phyloP scores from a whole-genome alignment of 1,140 invertebrate species.

The Trachelipus rathkii region DNA sequence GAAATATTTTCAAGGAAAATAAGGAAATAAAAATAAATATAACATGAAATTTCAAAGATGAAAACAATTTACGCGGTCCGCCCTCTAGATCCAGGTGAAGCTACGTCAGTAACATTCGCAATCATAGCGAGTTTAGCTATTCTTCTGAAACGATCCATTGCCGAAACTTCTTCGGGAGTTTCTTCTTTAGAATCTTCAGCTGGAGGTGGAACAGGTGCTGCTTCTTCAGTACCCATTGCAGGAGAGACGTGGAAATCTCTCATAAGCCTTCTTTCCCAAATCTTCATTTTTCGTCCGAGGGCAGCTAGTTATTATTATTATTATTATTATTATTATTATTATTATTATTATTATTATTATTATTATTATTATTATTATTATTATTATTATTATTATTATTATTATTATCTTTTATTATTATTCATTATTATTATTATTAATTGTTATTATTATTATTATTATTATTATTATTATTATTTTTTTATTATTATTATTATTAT shows the following conservation, averaged over 20 bases:
- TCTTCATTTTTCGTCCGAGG: slow-evolving; percentile 67
- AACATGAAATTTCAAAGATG: not conserved
- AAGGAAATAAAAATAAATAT: too few relatives aligned
- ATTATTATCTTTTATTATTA: too few relatives aligned
- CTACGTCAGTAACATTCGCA: slow-evolving; percentile 64
- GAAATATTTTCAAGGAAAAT: too few relatives aligned
- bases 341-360: too few relatives aligned
- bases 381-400: too few relatives aligned
- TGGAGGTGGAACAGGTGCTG: slow-evolving; percentile 48
- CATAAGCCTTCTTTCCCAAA: slow-evolving; percentile 77
- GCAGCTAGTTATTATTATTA: slow-evolving; percentile 28
- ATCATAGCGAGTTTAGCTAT: slow-evolving; percentile 66
- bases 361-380: too few relatives aligned
- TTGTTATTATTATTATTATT: too few relatives aligned
- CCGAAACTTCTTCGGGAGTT: slow-evolving; percentile 57
- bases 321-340: too few relatives aligned
- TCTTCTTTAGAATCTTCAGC: not conserved
- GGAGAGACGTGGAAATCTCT: slow-evolving; percentile 79
- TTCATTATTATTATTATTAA: too few relatives aligned
- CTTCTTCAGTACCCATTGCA: slow-evolving; percentile 58
- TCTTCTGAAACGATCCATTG: slow-evolving; percentile 63
- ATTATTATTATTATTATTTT: too few relatives aligned
- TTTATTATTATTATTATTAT: too few relatives aligned
- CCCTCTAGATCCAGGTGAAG: slow-evolving; percentile 60
- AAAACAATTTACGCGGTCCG: not conserved